Evolutionary conservation across 2,113 vertebrate genomes (phyloP), one percentile per base, ranked within the genome.

Genomic region (Cheirogaleus medius): DNA sequence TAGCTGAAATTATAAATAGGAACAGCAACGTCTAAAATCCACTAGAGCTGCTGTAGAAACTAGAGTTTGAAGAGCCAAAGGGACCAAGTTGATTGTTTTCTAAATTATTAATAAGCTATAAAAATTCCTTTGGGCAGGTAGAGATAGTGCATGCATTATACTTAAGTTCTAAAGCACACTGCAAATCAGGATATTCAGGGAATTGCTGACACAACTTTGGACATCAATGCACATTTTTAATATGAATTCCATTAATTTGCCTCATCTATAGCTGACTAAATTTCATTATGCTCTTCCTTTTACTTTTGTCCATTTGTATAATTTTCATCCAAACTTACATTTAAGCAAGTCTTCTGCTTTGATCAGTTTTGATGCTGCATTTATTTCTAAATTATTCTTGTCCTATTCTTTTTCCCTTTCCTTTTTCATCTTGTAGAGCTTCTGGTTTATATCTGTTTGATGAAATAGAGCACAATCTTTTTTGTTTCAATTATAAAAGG

Each of bases 361-460:
- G 68, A 93, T 94, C 25, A 85, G 15, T 85, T 95, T 94, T 87
- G 44, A 81, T 90, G 87, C 6, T 90, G 42, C 29, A 87, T 85
- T 74, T 97, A 89, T 85, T 96, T 96, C 73, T 97, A 93, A 89
- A 77, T 94, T 23, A 85, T 91, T 94, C 64, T 89, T 54, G 82
- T 82, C 68, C 17, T 82, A 37, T 56, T 77, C 1, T 8, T 87
- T 90, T 85, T 23, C 34, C 11, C 13, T 87, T 90, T 77, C 14
- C 21, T 91, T 91, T 90, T 82, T 90, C 34, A 78, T 63, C 85
- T 87, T 78, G n/a, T 63, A 73, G 25, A 90, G 27, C 20, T 78
- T 64, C n/a, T 95, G 37, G 20, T 92, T 91, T 86, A 58, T 85
- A 95, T 13, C 39, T 92, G 42, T 60, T 34, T 86, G 39, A 81